A percentile compares a stretch with the other conserved stretches of the same genome.
Evolutionary conservation across 2,797 vertebrate species (phyloP).

Genomic region (Takifugu ocellatus): DNA sequence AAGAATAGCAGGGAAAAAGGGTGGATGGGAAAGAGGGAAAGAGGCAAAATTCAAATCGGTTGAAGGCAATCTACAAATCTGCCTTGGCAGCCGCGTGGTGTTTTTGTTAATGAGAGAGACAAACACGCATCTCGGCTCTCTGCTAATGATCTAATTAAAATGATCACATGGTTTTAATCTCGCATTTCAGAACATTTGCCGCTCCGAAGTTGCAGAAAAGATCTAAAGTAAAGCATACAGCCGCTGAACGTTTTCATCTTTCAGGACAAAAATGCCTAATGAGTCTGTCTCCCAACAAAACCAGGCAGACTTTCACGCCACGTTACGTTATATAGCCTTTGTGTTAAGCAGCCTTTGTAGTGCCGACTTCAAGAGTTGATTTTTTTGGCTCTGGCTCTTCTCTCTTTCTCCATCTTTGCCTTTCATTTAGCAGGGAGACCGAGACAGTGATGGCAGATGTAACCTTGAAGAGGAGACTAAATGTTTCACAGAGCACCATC

Average conservation of each 20-base stretch:
- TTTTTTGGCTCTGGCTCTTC: slow-evolving; percentile 33
- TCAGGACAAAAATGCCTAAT: slow-evolving; percentile 58
- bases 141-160: slow-evolving; percentile 80
- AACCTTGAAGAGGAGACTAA: slow-evolving; percentile 59
- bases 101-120: slow-evolving; percentile 73
- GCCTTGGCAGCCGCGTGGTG: slow-evolving; percentile 61
- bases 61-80: slow-evolving; percentile 52
- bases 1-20: slow-evolving; percentile 16
- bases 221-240: slow-evolving; percentile 59
- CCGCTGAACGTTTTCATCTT: slow-evolving; percentile 50
- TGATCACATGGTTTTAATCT: slow-evolving; percentile 79
- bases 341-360: slow-evolving; percentile 21
- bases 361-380: slow-evolving; percentile 54
- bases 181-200: slow-evolving; percentile 69
- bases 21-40: slow-evolving; percentile 20
- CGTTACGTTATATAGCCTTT: slow-evolving; percentile 37
- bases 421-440: slow-evolving; percentile 33
- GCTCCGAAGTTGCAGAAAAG: slow-evolving; percentile 53
- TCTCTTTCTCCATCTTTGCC: slow-evolving; percentile 14
- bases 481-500: slow-evolving; percentile 50
- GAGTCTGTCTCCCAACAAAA: slow-evolving; percentile 60
- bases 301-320: slow-evolving; percentile 53
- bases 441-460: slow-evolving; percentile 25
- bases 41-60: slow-evolving; percentile 22
- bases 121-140: slow-evolving; percentile 76